These are phyloP conservation scores for Eumaeus atala DNA, from an alignment of 1,140 invertebrate species.

Conservation along the genomic window DNA sequence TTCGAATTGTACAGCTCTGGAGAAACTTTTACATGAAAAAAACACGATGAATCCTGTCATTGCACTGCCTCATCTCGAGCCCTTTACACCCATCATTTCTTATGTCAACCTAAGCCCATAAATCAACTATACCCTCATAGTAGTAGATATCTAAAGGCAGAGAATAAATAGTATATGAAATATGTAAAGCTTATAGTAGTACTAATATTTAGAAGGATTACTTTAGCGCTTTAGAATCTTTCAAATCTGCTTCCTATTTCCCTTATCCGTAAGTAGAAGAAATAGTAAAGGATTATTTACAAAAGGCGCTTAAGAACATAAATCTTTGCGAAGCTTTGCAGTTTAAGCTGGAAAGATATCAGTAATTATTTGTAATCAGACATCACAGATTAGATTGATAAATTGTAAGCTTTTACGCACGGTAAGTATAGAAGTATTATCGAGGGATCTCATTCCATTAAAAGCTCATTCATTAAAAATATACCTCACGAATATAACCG, in stretches of 20 bases:
- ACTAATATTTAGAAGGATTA: slow-evolving; percentile 35
- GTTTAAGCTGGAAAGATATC: slow-evolving; percentile 41
- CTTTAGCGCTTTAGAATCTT: slow-evolving; percentile 53
- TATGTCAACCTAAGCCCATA: background rate
- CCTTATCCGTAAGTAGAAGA: slow-evolving; percentile 47
- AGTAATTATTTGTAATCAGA: slow-evolving; percentile 34
- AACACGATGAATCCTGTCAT: slow-evolving; percentile 30
- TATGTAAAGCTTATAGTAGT: slow-evolving; percentile 66
- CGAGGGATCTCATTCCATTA: slow-evolving; percentile 8
- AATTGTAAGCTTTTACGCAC: slow-evolving; percentile 19
- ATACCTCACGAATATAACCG: slow-evolving; percentile 8
- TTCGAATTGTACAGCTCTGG: slow-evolving; percentile 54
- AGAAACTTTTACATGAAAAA: background rate
- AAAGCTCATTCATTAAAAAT: slow-evolving; percentile 7
- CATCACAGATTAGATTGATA: slow-evolving; percentile 24
- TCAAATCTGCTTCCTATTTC: slow-evolving; percentile 42
- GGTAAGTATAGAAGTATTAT: slow-evolving; percentile 23
- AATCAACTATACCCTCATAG: slow-evolving; percentile 3
- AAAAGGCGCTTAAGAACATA: slow-evolving; percentile 45
- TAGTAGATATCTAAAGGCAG: slow-evolving; percentile 14
- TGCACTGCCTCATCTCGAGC: slow-evolving; percentile 23
- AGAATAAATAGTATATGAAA: slow-evolving; percentile 20
- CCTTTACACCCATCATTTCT: slow-evolving; percentile 1
- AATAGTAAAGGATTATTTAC: slow-evolving; percentile 51
- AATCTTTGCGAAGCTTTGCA: slow-evolving; percentile 59